Evolutionary conservation across 1,140 invertebrate species (phyloP).

Genomic region (Limonius californicus): DNA sequence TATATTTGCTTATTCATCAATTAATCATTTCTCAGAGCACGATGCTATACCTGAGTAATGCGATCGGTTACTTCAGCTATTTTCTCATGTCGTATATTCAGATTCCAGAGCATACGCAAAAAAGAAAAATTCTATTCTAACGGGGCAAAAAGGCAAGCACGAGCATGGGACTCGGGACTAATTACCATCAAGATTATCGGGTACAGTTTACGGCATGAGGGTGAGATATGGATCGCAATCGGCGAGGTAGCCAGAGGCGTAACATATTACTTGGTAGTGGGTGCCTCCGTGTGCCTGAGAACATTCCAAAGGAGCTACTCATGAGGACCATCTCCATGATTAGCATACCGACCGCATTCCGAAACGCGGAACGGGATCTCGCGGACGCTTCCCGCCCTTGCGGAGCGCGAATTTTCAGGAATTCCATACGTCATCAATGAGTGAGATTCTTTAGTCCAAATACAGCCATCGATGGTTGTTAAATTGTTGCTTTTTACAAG

Average conservation of each 20-base stretch:
- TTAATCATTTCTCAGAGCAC: too few relatives aligned
- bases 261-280: slow-evolving; percentile 7
- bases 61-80: too few relatives aligned
- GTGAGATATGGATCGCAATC: neutral
- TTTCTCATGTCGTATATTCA: too few relatives aligned
- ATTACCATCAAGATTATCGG: too few relatives aligned
- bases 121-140: too few relatives aligned
- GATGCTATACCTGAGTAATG: too few relatives aligned
- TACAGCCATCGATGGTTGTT: neutral
- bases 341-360: slow-evolving; percentile 10
- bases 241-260: neutral
- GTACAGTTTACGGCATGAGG: neutral
- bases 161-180: too few relatives aligned
- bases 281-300: slow-evolving; percentile 10
- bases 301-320: slow-evolving; percentile 7
- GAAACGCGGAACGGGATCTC: slow-evolving; percentile 6
- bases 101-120: too few relatives aligned
- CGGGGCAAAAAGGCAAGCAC: too few relatives aligned
- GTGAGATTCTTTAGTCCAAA: neutral
- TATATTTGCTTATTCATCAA: too few relatives aligned
- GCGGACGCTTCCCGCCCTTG: neutral
- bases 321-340: neutral
- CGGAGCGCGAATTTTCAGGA: neutral
- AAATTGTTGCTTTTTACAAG: neutral
- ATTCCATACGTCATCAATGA: neutral